Evolutionary conservation across 2,888 invertebrate genomes (phyloP).

Genomic region (Philereme vetulata): DNA sequence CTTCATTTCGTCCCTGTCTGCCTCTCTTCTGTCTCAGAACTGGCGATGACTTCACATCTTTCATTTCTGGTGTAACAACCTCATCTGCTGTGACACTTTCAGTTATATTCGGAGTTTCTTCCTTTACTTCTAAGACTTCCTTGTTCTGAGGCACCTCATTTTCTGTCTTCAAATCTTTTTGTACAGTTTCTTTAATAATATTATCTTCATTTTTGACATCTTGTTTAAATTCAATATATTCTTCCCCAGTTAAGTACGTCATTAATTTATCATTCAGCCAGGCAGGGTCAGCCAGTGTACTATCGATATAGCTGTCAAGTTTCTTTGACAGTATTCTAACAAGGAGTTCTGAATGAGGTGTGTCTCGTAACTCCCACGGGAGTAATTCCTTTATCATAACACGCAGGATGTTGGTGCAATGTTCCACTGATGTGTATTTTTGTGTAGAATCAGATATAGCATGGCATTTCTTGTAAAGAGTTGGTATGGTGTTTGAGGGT

Average conservation of each 20-base stretch:
- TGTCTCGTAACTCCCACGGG: constrained; percentile 87
- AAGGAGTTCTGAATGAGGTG: constrained; percentile 85
- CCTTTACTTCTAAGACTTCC: constrained; percentile 20
- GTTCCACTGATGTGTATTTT: constrained; percentile 76
- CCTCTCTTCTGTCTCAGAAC: constrained; percentile 68
- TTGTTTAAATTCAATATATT: constrained; percentile 24
- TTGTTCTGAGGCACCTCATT: constrained; percentile 27
- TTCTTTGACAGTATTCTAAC: constrained; percentile 85
- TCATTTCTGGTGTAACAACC: constrained; percentile 53
- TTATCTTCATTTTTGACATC: constrained; percentile 6
- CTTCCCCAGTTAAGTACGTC: constrained; percentile 54
- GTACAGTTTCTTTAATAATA: constrained; percentile 26
- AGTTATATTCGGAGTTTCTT: constrained; percentile 40
- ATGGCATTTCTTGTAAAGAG: constrained; percentile 77
- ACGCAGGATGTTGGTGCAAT: constrained; percentile 84
- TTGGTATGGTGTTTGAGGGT: constrained; percentile 67
- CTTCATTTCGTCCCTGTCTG: constrained; percentile 73
- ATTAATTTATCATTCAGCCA: constrained; percentile 76
- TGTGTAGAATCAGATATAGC: constrained; percentile 59
- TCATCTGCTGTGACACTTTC: constrained; percentile 50
- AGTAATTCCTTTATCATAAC: constrained; percentile 85
- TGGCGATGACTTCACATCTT: constrained; percentile 75
- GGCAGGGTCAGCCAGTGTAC: constrained; percentile 75
- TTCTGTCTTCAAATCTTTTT: constrained; percentile 29
- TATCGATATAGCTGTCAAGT: constrained; percentile 77